Evolutionary conservation across 2,113 vertebrate genomes (phyloP), one percentile per base, ranked within the genome.

Genomic region (Sula dactylatra): DNA sequence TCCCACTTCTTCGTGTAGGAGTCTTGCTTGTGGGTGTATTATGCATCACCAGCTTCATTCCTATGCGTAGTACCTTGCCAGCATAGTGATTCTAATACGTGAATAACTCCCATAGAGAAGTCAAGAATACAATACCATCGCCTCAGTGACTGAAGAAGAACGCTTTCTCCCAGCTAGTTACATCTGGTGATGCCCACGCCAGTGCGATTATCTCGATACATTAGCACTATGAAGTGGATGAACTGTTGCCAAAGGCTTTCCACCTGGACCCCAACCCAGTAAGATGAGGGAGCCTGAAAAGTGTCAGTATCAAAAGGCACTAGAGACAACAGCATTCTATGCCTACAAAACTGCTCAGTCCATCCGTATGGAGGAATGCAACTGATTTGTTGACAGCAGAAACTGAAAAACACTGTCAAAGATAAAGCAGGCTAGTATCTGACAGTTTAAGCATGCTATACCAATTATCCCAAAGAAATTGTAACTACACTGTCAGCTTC

Each of bases 81-180:
- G 7, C 0, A 0, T 0, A 22, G 58, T 18, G 31, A 54, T 22
- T 29, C 26, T 12, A 7, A 49, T 1, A 9, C 3, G 0, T 0
- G 2, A 38, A 8, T 15, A 67, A 44, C 34, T 49, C 32, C 2
- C 31, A 6, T 0, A 7, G 16, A 56, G 27, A 13, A 58, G 24
- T 15, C 13, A 32, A 9, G 54, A 49, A 40, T 2, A 20, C 16
- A 15, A 10, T 3, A 26, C 11, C n/a, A 32, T 7, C 4, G 1
- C 32, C 47, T 32, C 44, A 8, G 27, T 4, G 24, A 29, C 34
- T 13, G 31, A 64, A n/a, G 19, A 19, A 26, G 40, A 93, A 36
- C 8, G 0, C 16, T 3, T 19, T 26, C 21, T 20, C 38, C 11
- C 24, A 36, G 25, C 32, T 26, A 24, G 40, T 19, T 42, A 13